phyloP scores from a whole-genome alignment of 2,797 vertebrate species.

The Coregonus suidteri region DNA sequence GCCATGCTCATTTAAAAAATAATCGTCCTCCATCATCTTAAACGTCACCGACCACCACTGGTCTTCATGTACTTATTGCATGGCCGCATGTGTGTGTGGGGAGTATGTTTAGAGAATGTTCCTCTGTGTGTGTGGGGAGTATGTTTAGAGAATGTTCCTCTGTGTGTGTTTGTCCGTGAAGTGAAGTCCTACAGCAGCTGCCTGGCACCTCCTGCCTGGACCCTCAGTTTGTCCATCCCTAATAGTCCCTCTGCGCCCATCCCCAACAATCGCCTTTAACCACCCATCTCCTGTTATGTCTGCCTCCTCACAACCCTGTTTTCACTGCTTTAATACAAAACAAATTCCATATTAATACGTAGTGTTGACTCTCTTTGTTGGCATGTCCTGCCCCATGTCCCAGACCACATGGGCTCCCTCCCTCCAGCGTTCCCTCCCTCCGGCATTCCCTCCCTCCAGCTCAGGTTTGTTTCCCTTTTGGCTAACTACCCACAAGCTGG shows the following conservation, averaged over 20 bases:
- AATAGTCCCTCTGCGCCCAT: constrained; percentile 63
- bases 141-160: constrained; percentile 44
- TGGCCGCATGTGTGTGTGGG: constrained; percentile 36
- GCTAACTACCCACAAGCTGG: constrained; percentile 41
- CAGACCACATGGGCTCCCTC: constrained; percentile 10
- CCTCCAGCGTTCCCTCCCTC: not conserved
- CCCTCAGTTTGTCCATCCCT: constrained; percentile 48
- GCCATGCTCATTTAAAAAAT: no score
- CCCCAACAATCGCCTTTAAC: constrained; percentile 14
- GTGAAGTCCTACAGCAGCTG: constrained; percentile 64
- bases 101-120: constrained; percentile 42
- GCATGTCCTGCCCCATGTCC: constrained; percentile 15
- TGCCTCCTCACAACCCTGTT: constrained; percentile 14
- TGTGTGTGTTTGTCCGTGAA: constrained; percentile 40
- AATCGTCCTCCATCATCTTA: no score
- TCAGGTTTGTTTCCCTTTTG: constrained; percentile 50
- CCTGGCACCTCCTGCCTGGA: constrained; percentile 26
- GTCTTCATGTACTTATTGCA: not conserved
- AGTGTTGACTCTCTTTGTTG: constrained; percentile 19
- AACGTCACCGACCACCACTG: no score
- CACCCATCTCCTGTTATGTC: constrained; percentile 36
- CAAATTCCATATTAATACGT: constrained; percentile 32
- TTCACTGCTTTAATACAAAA: constrained; percentile 37
- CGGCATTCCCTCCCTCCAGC: no score
- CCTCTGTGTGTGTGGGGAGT: constrained; percentile 35